These are phyloP conservation scores for Dromococcyx pavoninus DNA, from an alignment of 2,797 vertebrate species.

Conservation along the genomic window DNA sequence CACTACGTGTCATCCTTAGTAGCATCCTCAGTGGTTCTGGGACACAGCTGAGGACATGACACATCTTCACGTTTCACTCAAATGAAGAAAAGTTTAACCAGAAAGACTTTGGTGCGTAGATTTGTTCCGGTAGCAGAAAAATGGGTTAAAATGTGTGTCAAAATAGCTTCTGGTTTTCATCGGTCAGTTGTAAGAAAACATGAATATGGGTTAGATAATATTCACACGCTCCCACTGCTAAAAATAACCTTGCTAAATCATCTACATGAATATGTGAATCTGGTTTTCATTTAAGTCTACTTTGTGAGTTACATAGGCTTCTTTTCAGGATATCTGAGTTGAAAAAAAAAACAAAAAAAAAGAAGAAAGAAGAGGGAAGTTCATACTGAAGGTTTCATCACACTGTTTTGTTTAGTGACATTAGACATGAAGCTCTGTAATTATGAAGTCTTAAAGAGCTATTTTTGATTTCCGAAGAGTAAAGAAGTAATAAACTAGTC, in stretches of 20 bases:
- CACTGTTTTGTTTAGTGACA: not conserved
- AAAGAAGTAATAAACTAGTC: not conserved
- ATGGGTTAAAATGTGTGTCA: slow-evolving; percentile 1
- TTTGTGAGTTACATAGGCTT: not conserved
- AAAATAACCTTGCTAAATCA: slow-evolving; percentile 48
- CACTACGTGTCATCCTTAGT: not conserved
- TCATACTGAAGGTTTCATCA: not conserved
- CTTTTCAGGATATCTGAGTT: not conserved
- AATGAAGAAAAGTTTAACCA: not conserved
- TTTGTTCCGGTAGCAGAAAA: slow-evolving; percentile 16
- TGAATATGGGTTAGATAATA: slow-evolving; percentile 35
- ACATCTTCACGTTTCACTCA: slow-evolving; percentile 22
- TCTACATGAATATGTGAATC: not conserved
- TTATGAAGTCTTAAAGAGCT: not conserved
- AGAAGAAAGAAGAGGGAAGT: not conserved
- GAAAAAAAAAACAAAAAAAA: not conserved
- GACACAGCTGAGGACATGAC: slow-evolving; percentile 3
- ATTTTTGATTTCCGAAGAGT: not conserved
- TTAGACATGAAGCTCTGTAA: not conserved
- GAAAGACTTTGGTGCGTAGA: not conserved
- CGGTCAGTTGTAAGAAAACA: slow-evolving; percentile 7
- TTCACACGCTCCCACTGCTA: slow-evolving; percentile 21
- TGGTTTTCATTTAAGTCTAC: slow-evolving; percentile 55
- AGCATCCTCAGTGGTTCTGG: slow-evolving; percentile 1
- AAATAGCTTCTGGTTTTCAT: slow-evolving; percentile 23